These are phyloP conservation scores for Danio kyathit DNA, from an alignment of 2,797 vertebrate genomes.

Conservation along the genomic window DNA sequence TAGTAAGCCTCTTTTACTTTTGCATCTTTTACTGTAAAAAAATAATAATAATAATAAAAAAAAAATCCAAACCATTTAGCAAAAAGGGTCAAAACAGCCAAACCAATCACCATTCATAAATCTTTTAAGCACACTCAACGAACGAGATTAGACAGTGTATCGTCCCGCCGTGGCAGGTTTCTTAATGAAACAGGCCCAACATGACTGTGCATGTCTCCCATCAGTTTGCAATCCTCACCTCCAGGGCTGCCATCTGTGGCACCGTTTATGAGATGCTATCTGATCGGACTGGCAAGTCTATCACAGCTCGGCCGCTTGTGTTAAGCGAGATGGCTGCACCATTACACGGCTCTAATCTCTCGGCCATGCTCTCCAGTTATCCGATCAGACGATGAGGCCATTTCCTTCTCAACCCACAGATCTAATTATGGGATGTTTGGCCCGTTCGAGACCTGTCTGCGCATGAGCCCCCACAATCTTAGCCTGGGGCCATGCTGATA, in stretches of 20 bases:
- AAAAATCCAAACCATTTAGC: not conserved
- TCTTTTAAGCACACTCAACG: slow-evolving; percentile 16
- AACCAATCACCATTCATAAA: slow-evolving; percentile 21
- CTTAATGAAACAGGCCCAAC: slow-evolving; percentile 40
- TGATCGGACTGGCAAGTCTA: slow-evolving; percentile 61
- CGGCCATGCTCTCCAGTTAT: slow-evolving; percentile 57
- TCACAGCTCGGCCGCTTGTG: slow-evolving; percentile 47
- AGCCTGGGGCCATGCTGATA: slow-evolving; percentile 50
- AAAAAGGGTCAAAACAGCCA: slow-evolving; percentile 14
- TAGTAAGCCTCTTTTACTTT: slow-evolving; percentile 6
- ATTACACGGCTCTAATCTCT: slow-evolving; percentile 57
- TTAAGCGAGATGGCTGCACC: slow-evolving; percentile 53
- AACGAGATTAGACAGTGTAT: slow-evolving; percentile 16
- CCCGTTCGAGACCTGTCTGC: slow-evolving; percentile 46
- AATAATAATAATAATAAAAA: not conserved
- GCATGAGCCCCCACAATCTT: slow-evolving; percentile 53
- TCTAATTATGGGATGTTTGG: slow-evolving; percentile 62
- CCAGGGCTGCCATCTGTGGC: slow-evolving; percentile 54
- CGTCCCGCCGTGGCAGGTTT: slow-evolving; percentile 11
- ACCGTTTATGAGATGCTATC: slow-evolving; percentile 53
- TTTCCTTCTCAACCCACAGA: slow-evolving; percentile 55
- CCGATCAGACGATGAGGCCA: slow-evolving; percentile 55
- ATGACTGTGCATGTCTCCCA: slow-evolving; percentile 32
- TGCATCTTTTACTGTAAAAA: not conserved
- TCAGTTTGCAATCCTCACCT: slow-evolving; percentile 32